phyloP scores from a whole-genome alignment of 2,797 vertebrate genomes.

The Gastrophryne carolinensis region DNA sequence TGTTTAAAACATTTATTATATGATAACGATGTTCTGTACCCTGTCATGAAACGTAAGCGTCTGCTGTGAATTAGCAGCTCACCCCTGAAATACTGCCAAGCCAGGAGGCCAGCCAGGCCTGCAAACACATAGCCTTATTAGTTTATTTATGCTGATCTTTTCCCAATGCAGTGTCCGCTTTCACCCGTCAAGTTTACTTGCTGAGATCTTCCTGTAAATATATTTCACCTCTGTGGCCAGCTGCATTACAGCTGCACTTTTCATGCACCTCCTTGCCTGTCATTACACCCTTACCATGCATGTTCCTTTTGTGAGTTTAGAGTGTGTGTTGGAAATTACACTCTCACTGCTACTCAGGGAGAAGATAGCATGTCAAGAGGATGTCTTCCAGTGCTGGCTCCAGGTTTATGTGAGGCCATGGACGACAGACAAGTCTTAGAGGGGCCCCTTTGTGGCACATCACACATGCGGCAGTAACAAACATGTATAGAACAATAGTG shows the following conservation, averaged over 20 bases:
- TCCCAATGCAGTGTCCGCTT: background rate
- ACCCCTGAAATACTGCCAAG: background rate
- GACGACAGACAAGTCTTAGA: background rate
- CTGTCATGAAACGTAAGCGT: constrained; percentile 30
- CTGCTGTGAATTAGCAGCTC: constrained; percentile 38
- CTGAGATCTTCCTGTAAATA: background rate
- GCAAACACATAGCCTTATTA: background rate
- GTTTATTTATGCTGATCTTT: constrained; percentile 4
- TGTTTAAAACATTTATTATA: constrained; percentile 39
- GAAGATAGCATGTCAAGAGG: background rate
- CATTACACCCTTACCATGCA: background rate
- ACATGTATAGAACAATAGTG: too few species aligned
- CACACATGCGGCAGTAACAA: too few species aligned
- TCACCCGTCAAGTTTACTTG: constrained; percentile 4
- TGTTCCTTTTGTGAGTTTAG: background rate
- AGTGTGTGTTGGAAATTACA: background rate
- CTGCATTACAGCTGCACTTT: background rate
- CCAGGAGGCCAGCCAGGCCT: constrained; percentile 4
- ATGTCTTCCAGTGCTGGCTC: background rate
- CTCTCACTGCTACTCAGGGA: background rate
- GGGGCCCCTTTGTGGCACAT: too few species aligned
- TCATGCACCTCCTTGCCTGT: background rate
- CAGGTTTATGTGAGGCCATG: background rate
- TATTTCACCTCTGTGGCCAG: background rate
- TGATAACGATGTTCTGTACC: constrained; percentile 24